Base-by-base conservation (phyloP, 2,113 vertebrate genomes). In the Hepsetus odoe region DNA sequence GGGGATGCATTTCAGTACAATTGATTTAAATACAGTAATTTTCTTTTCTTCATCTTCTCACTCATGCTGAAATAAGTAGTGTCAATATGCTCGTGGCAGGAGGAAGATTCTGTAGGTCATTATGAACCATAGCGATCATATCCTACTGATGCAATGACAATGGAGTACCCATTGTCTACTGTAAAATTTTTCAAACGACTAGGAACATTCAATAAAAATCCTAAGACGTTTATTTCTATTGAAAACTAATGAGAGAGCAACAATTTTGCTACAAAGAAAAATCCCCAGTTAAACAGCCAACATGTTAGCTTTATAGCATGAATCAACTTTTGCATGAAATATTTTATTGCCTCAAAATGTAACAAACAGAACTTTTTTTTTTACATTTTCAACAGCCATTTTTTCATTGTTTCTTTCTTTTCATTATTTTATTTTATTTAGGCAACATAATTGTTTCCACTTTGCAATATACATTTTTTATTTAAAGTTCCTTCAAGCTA, bases 41-140 rank as follows among this genome's bases (percentile, higher is more conserved):
- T 44, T 65, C 74, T 76, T 76, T 62, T 76, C 74, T 76, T 59
- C 61, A 65, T 76, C 74, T 76, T 76, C 30, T 66, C 38, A 66
- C 46, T 35, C 49, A 24, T 40, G 49, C 46, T 64, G 61, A 38
- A 58, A 74, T 18, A 76, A 55, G 49, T 24, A 64, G 30, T 38
- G n/a, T 76, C 62, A 35, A 67, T 76, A 76, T 53, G 62, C 42
- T 51, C 30, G 13, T 53, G 46, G 74, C 32, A 64, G 46, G 32
- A 35, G 32, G 33, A 64, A 30, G 30, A 35, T 7, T 20, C 61
- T 64, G 61, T 30, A 32, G 61, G 61, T 35, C 32, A 64, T 64
- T 35, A 20, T 64, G 61, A 64, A 20, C 32, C 61, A 59, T 30
- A 64, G 61, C 9, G 61, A 65, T 5, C 59, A 42, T n/a, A 59